Evolutionary conservation across 1,140 invertebrate species (phyloP).

Genomic region (Magallana gigas): DNA sequence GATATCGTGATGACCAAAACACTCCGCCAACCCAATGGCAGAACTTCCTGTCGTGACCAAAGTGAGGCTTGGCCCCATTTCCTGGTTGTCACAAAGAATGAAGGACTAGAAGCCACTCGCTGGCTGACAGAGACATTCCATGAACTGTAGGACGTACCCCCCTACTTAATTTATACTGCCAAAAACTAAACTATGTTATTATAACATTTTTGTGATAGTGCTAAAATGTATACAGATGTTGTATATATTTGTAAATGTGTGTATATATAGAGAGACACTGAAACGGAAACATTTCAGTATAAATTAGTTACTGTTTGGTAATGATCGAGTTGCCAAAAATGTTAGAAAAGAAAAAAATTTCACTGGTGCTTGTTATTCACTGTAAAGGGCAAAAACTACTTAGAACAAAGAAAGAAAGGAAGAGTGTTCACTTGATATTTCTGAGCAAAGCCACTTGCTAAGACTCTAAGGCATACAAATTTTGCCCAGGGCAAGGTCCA

Average conservation of each 20-base stretch:
- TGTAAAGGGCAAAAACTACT: slow-evolving; percentile 1
- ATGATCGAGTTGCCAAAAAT: slow-evolving; percentile 9
- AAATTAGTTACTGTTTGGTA: not conserved
- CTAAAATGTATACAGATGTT: slow-evolving; percentile 22
- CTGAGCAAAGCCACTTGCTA: not conserved
- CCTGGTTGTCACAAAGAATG: slow-evolving; percentile 20
- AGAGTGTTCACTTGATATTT: not conserved
- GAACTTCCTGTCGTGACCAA: not conserved
- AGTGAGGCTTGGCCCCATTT: not conserved
- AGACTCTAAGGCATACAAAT: not conserved
- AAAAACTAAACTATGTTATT: not conserved
- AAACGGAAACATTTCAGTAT: slow-evolving; percentile 13
- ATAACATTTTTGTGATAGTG: slow-evolving; percentile 32
- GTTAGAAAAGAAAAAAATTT: slow-evolving; percentile 7
- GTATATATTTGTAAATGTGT: slow-evolving; percentile 35
- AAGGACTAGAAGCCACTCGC: not conserved
- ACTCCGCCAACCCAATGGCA: not conserved
- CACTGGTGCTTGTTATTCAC: slow-evolving; percentile 10
- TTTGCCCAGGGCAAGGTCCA: not conserved
- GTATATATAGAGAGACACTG: not conserved
- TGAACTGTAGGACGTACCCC: slow-evolving; percentile 8
- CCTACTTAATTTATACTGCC: slow-evolving; percentile 37
- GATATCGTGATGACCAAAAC: slow-evolving; percentile 38
- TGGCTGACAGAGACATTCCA: slow-evolving; percentile 18
- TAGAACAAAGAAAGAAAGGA: slow-evolving; percentile 9